Conservation (phyloP, 2,888 invertebrate species). For the Troilus luridus region DNA sequence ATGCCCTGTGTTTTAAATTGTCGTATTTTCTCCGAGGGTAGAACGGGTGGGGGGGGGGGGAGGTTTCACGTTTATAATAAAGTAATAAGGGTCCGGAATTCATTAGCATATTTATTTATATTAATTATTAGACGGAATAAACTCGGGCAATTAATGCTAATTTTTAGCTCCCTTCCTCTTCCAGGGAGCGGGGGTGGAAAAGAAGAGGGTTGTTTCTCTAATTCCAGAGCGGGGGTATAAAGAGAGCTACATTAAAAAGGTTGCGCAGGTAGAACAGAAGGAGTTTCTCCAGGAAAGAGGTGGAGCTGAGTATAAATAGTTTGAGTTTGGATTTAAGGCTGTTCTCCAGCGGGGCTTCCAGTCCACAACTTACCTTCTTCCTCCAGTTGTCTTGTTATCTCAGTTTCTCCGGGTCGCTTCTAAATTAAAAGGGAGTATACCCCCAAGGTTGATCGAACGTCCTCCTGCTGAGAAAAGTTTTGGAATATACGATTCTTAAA, state of each 20-base stretch:
- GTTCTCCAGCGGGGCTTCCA: not conserved
- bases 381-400: conserved; percentile 17
- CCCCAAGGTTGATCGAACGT: not conserved
- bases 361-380: conserved; percentile 13
- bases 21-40: conserved; percentile 6
- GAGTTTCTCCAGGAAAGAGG: not conserved
- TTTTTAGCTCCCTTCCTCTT: not conserved
- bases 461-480: not conserved
- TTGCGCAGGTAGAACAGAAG: not conserved
- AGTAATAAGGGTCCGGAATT: conserved; percentile 40
- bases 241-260: conserved; percentile 44
- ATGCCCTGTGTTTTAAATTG: conserved; percentile 42
- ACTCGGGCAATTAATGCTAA: conserved; percentile 28
- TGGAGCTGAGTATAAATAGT: not conserved
- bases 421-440: conserved; percentile 29
- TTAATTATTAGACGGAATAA: conserved; percentile 42
- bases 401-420: not conserved
- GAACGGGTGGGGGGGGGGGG: not conserved
- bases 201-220: conserved; percentile 24
- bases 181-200: not conserved
- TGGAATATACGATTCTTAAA: not conserved
- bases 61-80: conserved; percentile 41
- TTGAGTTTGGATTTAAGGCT: conserved; percentile 34
- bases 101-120: conserved; percentile 50
- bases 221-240: not conserved